phyloP scores from a whole-genome alignment of 2,113 vertebrate species.

The Hucho hucho region DNA sequence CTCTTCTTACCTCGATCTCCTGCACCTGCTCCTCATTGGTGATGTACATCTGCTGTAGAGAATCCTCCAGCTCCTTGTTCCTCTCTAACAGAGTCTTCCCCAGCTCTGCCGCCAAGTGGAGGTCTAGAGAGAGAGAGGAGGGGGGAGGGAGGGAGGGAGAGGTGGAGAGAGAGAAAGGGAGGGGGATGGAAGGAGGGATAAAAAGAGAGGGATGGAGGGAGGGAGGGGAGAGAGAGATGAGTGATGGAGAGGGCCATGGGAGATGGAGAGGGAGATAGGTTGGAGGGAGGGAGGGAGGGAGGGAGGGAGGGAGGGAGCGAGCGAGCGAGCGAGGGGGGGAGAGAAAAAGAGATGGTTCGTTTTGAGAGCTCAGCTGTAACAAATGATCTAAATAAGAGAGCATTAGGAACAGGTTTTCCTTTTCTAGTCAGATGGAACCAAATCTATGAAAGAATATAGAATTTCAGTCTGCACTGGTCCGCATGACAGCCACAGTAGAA shows the following conservation, averaged over 20 bases:
- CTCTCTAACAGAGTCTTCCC: constrained; percentile 95
- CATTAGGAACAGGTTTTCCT: neutral
- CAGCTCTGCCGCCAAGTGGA: constrained; percentile 91
- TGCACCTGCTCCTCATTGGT: constrained; percentile 96
- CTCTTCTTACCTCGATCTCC: constrained; percentile 87
- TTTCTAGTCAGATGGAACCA: neutral
- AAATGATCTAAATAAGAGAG: neutral
- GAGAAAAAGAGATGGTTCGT: neutral
- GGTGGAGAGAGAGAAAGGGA: neutral
- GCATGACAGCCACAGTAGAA: neutral
- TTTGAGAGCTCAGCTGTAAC: neutral
- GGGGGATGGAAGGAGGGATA: neutral
- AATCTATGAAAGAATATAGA: neutral
- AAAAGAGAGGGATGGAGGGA: neutral
- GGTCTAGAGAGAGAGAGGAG: constrained; percentile 66
- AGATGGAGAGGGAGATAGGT: neutral
- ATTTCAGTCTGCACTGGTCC: neutral
- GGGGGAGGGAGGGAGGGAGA: neutral
- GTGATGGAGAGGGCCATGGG: neutral
- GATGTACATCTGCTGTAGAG: constrained; percentile 96
- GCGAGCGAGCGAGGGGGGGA: neutral
- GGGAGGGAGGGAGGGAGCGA: neutral
- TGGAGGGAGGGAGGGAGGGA: neutral
- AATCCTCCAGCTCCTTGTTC: constrained; percentile 97
- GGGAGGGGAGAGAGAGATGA: neutral